Percentiles rank a stretch among this genome's conserved stretches.
phyloP scores from a whole-genome alignment of 1,140 invertebrate species.

The Drosophila ercepeae region DNA sequence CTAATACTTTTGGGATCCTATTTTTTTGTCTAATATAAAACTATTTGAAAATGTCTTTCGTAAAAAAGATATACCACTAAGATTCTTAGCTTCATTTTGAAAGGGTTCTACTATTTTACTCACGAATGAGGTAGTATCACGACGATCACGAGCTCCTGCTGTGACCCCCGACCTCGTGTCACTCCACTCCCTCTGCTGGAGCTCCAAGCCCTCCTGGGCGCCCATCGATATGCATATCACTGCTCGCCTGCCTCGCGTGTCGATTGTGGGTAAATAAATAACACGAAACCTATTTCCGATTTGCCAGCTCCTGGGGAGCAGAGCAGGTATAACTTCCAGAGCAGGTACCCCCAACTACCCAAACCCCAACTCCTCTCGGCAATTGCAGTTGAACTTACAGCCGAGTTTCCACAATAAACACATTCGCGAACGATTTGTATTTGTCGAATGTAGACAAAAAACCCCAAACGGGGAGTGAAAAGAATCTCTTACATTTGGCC shows the following conservation, averaged over 20 bases:
- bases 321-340: neutral
- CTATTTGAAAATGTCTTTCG: neutral
- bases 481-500: constrained; percentile 37
- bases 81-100: no score
- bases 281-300: constrained; percentile 79
- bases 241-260: constrained; percentile 67
- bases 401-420: constrained; percentile 46
- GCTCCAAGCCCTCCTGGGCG: constrained; percentile 2
- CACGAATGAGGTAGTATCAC: no score
- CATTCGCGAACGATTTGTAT: constrained; percentile 65
- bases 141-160: constrained; percentile 12
- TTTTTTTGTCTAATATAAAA: neutral
- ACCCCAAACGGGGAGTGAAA: constrained; percentile 1
- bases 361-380: neutral
- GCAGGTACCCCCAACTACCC: neutral
- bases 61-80: constrained; percentile 8
- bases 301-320: constrained; percentile 19
- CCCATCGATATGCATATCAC: constrained; percentile 80
- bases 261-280: constrained; percentile 82
- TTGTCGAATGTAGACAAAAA: constrained; percentile 59
- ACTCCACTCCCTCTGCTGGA: constrained; percentile 4
- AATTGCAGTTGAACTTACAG: constrained; percentile 64
- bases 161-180: neutral
- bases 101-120: no score
- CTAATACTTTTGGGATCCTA: neutral